Base-by-base conservation (phyloP, 2,113 vertebrate species). In the Otolemur garnettii region DNA sequence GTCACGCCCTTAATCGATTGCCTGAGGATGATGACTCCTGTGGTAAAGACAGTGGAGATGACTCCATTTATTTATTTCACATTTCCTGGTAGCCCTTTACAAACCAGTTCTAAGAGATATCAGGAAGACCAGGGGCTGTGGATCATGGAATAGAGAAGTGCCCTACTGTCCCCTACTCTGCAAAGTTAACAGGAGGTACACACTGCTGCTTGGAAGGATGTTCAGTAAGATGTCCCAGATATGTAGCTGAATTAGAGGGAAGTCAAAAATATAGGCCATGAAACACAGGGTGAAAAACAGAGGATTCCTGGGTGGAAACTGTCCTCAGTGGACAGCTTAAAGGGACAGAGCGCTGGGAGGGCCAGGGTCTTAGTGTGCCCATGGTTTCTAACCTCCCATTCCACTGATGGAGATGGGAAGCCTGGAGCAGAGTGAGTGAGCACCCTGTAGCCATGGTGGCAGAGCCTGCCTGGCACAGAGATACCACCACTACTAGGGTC, bases 91-190 rank as follows among this genome's bases (percentile, higher is more conserved):
- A 69, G 75, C 14, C 59, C 59, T 87, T 92, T 87, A 66, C 55
- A 90, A 95, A 50, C 77, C 69, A 87, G 9, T 87, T 92, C 71
- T 95, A 26, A 57, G 74, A 64, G 71, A 68, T n/a, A 55, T 17
- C 33, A 33, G 50, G 71, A 92, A 90, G 33, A 72, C 33, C 50
- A 30, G 22, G 21, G 33, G 15, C 71, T 75, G 8, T 77, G 85
- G 75, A 66, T 94, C 14, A 35, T 7, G 11, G 71, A 90, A 45
- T 68, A 50, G 60, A 80, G 62, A 93, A 22, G 35, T 28, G 4
- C 19, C 59, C 59, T 30, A 30, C 89, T 64, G 71, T 42, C 81
- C 50, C n/a, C 66, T 1, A 2, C 53, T 2, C 87, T 15, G 64
- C 33, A 57, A 75, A 75, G 33, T 26, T 26, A 9, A 87, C 28